These are phyloP conservation scores for Oreortyx pictus DNA, from an alignment of 2,797 vertebrate species.

Conservation along the genomic window DNA sequence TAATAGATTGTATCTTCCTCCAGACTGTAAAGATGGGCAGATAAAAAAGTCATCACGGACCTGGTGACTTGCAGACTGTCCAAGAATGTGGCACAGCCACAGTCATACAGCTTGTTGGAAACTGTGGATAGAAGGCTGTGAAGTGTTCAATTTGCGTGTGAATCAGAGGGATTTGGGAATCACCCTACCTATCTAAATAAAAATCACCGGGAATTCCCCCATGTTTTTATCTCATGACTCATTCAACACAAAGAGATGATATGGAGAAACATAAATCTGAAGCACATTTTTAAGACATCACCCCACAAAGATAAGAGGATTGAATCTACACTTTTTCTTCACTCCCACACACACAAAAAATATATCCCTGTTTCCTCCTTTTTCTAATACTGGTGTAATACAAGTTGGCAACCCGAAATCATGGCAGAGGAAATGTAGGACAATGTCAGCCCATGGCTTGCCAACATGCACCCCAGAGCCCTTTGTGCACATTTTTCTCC, in stretches of 20 bases:
- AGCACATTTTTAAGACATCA: not conserved
- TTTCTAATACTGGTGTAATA: constrained; percentile 5
- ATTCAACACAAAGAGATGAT: not conserved
- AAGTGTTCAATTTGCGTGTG: not conserved
- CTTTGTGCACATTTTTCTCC: not conserved
- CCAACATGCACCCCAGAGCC: not conserved
- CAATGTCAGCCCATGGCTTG: not conserved
- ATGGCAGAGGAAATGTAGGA: not conserved
- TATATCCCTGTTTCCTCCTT: fast-evolving
- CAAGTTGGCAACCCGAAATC: not conserved
- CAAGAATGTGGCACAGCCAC: fast-evolving
- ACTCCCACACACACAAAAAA: not conserved
- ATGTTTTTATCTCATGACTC: not conserved
- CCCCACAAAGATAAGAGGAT: not conserved
- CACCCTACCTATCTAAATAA: not conserved
- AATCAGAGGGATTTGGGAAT: constrained; percentile 10
- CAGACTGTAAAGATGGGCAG: not conserved
- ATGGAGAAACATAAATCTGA: not conserved
- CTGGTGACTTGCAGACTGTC: not conserved
- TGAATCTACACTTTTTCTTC: not conserved
- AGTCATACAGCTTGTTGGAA: not conserved
- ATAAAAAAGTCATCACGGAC: not conserved
- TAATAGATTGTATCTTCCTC: not conserved
- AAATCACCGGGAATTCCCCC: not conserved
- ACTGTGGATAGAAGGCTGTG: not conserved